Evolutionary conservation across 2,888 invertebrate species (phyloP).

Genomic region (Parnassius glacialis): DNA sequence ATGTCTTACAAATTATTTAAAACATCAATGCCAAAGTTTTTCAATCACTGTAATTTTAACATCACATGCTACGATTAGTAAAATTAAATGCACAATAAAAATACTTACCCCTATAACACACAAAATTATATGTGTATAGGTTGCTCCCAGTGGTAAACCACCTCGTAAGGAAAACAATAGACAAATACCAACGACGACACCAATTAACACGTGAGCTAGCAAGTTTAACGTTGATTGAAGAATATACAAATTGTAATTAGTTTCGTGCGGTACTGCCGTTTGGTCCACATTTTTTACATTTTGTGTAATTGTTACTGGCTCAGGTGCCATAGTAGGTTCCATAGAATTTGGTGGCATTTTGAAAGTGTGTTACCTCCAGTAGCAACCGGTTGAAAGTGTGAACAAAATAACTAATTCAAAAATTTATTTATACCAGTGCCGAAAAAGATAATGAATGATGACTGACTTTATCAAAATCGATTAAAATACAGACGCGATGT

Average conservation of each 20-base stretch:
- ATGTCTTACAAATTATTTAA: no score
- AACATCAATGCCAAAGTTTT: no score
- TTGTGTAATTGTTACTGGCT: constrained; percentile 27
- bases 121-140: constrained; percentile 51
- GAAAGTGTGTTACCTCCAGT: neutral
- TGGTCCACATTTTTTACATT: constrained; percentile 26
- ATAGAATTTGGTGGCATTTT: constrained; percentile 44
- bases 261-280: constrained; percentile 23
- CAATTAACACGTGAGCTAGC: constrained; percentile 56
- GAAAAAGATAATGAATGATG: constrained; percentile 32
- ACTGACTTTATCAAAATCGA: constrained; percentile 44
- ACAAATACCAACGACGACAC: constrained; percentile 48
- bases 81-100: neutral
- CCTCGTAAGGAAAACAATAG: constrained; percentile 47
- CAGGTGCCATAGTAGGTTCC: constrained; percentile 36
- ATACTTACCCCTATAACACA: constrained; percentile 68
- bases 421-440: constrained; percentile 33
- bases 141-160: constrained; percentile 47
- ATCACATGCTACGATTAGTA: no score
- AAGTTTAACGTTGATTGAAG: constrained; percentile 51
- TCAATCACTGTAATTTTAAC: constrained; percentile 38
- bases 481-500: constrained; percentile 17
- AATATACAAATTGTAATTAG: constrained; percentile 44
- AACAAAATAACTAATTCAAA: constrained; percentile 6
- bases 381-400: neutral